Base-by-base conservation (phyloP, 1,140 invertebrate genomes). In the Drosophila ogumai region DNA sequence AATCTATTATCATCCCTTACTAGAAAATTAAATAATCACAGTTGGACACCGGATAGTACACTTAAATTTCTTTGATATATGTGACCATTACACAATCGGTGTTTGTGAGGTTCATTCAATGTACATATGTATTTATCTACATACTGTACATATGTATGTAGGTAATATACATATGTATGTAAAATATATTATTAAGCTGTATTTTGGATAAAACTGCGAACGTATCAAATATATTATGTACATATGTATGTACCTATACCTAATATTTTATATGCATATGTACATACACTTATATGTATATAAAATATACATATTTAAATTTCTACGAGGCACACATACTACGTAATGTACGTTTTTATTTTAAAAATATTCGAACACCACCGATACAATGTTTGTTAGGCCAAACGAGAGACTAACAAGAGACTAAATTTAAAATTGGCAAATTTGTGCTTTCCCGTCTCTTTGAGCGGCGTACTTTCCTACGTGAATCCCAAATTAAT, bases 341-440 rank as follows among this genome's bases (percentile, higher is more conserved):
- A 55, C 34, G 19, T 38, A 38, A 25, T 25, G 46, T n/a, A 25
- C 32, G 40, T 50, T 43, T 54, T 25, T 17, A 52, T 76, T 50
- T 47, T 25, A 40, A n/a, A 13, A 25, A 36, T 25, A 40, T 32
- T 12, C 12, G 31, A n/a, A 13, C 34, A 34, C n/a, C 40, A 52
- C 28, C 28, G 25, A 60, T 25, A 74, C 8, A 38, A 54, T 55
- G 41, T 79, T 60, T 66, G 76, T 69, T 77, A 58, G 76, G 60
- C 67, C 65, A 77, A 80, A 67, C 72, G 43, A 67, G 66, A 38
- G 52, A 55, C 52, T 88, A 64, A 68, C 73, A 65, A 77, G 56
- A 71, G 72, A 87, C 84, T 87, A 87, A 87, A 84, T 68, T 69
- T 64, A 71, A 80, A 80, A 73, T 69, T 47, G 34, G 36, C 54